Conservation (phyloP, 2,888 invertebrate genomes). For the Cosmia pyralina region DNA sequence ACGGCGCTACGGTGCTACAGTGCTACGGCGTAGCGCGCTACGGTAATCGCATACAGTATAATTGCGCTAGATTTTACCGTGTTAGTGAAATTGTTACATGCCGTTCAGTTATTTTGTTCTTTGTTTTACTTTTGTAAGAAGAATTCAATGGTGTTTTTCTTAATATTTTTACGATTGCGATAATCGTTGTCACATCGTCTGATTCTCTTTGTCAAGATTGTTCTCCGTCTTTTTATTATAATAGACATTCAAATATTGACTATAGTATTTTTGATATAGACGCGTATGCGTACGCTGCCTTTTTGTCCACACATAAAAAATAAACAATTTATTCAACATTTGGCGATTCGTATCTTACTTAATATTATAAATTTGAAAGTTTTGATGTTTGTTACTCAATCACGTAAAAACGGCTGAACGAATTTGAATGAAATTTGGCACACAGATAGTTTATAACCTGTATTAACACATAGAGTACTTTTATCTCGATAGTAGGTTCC, state of each 20-base stretch:
- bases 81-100: slow-evolving; percentile 61
- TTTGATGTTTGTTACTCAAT: too few species aligned
- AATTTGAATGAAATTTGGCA: too few species aligned
- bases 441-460: too few species aligned
- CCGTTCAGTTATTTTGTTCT: slow-evolving; percentile 37
- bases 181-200: neutral
- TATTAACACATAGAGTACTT: too few species aligned
- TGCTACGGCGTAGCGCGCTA: slow-evolving; percentile 64
- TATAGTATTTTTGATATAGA: neutral
- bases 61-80: slow-evolving; percentile 62
- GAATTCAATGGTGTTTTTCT: neutral
- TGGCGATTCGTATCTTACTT: too few species aligned
- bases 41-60: slow-evolving; percentile 59
- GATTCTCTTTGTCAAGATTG: neutral
- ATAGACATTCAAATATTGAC: neutral
- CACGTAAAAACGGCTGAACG: too few species aligned
- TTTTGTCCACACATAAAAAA: neutral
- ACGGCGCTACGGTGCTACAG: slow-evolving; percentile 69
- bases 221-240: neutral
- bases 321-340: neutral
- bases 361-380: too few species aligned
- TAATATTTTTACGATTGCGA: neutral
- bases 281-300: rapidly evolving
- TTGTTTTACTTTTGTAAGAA: slow-evolving; percentile 13
- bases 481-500: too few species aligned